Evolutionary conservation across 2,888 invertebrate species (phyloP), one percentile per base, ranked within the genome.

Genomic region (Limenitis camilla): DNA sequence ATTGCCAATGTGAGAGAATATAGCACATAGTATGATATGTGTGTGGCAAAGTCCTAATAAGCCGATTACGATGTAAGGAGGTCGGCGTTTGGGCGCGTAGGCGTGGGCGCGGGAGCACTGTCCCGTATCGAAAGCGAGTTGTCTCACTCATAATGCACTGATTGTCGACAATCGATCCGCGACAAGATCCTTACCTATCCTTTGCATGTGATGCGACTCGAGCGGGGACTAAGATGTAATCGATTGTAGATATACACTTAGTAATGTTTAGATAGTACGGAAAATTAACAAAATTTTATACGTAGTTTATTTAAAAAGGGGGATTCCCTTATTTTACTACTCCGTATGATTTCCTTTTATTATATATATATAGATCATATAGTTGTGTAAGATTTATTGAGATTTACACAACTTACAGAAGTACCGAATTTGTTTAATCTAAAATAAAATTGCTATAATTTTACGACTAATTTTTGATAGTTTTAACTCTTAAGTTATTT

Each of bases 51-150:
- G 72, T 76, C 81, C 72, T 58, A 81, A 80, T 84, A 83, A 82
- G 79, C 80, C 76, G 82, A 84, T 86, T 85, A 81, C 77, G 73
- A 76, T 78, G 78, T 74, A 78, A 76, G 67, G 72, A 70, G 75
- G 76, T 68, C 69, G 71, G 45, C 36, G 75, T 71, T 82, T 83
- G 72, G 84, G 84, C 72, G 81, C 68, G 67, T 72, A 70, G 75
- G 76, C 68, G 69, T 71, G 46, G 32, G 75, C 72, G 83, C 82
- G 72, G 84, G 84, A 72, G 81, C 68, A 59, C 60, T 65, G 61
- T 66, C 66, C 62, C 62, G 65, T 75, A 77, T 76, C 75, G 74
- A 74, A 72, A 70, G 68, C 69, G 72, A 69, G 61, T 69, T 72
- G 69, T 68, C 66, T 69, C 69, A 68, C 66, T 69, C 69, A 69